Percentiles rank a stretch among this genome's conserved stretches.
Evolutionary conservation across 2,888 invertebrate species (phyloP).

Genomic region (Esperia sulphurella): DNA sequence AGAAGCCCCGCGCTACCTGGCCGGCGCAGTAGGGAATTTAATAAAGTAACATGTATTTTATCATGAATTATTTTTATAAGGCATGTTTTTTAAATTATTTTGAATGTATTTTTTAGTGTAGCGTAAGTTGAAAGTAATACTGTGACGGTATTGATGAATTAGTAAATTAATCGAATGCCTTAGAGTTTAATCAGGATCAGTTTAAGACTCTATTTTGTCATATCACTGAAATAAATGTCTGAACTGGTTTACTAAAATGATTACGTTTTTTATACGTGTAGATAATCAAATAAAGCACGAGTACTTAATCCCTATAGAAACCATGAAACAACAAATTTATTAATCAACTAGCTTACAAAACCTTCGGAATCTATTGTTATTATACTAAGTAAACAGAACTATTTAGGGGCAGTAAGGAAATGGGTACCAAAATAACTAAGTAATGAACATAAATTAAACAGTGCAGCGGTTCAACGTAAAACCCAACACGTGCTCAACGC

Average conservation of each 20-base stretch:
- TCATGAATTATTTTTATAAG: conserved; percentile 54
- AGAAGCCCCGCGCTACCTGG: conserved; percentile 53
- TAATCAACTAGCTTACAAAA: neutral
- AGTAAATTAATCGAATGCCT: no score
- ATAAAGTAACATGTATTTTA: conserved; percentile 66
- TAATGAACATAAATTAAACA: conserved; percentile 49
- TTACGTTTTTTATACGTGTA: no score
- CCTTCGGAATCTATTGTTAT: conserved; percentile 8
- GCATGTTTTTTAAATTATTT: conserved; percentile 27
- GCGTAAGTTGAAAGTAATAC: no score
- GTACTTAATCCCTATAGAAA: neutral
- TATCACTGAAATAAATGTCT: no score
- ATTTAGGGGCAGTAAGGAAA: conserved; percentile 37
- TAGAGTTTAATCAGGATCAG: no score
- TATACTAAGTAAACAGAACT: conserved; percentile 21
- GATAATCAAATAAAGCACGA: no score
- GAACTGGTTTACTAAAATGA: no score
- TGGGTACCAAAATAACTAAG: conserved; percentile 44
- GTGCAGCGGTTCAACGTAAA: conserved; percentile 35
- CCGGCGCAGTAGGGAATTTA: conserved; percentile 58
- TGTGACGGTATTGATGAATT: no score
- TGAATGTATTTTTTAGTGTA: conserved; percentile 31
- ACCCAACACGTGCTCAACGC: conserved; percentile 42
- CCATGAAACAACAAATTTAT: neutral
- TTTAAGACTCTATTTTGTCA: no score